Conservation (phyloP, 2,113 vertebrate species). For the Aptenodytes forsteri region DNA sequence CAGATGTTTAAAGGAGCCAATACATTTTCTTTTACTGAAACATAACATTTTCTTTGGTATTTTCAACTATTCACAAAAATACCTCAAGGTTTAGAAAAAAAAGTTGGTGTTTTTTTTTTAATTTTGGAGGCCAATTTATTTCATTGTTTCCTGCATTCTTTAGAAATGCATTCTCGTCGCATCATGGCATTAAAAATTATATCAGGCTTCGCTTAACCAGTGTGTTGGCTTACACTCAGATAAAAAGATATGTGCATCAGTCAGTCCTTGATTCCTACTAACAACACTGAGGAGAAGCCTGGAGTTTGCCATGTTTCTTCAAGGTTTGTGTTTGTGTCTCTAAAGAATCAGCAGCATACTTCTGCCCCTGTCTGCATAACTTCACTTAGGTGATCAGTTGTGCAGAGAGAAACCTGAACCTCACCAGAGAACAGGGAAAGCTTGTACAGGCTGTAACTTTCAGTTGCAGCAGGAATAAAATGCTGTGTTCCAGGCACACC, state of each 20-base stretch:
- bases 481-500: too few species aligned
- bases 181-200: background rate
- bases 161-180: background rate
- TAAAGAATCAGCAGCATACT: background rate
- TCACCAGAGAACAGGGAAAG: accelerated
- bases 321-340: background rate
- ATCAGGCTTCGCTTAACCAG: background rate
- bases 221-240: background rate
- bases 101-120: accelerated
- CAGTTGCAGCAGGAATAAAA: background rate
- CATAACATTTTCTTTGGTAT: background rate
- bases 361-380: background rate
- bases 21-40: background rate
- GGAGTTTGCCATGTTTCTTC: background rate
- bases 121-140: background rate
- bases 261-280: background rate
- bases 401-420: background rate
- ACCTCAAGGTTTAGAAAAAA: background rate
- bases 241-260: background rate
- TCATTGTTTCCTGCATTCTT: background rate
- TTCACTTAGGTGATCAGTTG: background rate
- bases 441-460: accelerated
- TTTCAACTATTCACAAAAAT: background rate
- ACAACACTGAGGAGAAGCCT: background rate
- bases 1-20: background rate